Base-by-base conservation (phyloP, 2,113 vertebrate species). In the Varanus salvator region DNA sequence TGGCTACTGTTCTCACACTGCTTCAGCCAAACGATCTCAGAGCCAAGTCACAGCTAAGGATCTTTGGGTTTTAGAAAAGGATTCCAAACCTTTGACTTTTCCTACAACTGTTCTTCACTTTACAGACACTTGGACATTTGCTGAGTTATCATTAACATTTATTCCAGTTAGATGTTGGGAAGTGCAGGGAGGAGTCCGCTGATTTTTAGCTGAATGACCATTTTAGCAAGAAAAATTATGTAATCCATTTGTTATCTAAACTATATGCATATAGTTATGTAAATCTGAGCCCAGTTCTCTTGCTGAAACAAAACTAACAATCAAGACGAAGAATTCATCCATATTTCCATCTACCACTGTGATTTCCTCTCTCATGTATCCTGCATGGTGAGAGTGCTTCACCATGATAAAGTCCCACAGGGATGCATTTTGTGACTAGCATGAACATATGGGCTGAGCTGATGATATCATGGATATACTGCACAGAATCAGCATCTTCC, bases 91-190 rank as follows among this genome's bases (percentile, higher is more conserved):
- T 7, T 17, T 25, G 91, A 91, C 91, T 91, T 93, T n/a, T 78
- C 87, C 87, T 54, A 54, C 90, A 2, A 19, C 92, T 84, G 82
- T 34, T 91, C 92, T 87, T 91, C 90, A 82, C 88, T 87, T 92
- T 92, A 87, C 76, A 90, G 48, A 88, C 91, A 95, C 77, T 0
- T 0, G n/a, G 77, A 93, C 89, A 95, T 82, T 90, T 0, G 0
- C 74, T 0, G 2, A 95, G 83, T 34, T 1, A 27, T 89, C 93
- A 92, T 95, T 96, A 94, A 94, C 93, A 92, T 97, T 97, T 97
- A 93, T 86, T 95, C 89, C 29, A 4, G 96, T 94, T 91, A 88
- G 94, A 91, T 94, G 90, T 88, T 93, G 94, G 12, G 25, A 27
- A 84, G 25, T 23, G 38, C 38, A 8, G 14, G 64, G 11, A 84